Conservation (phyloP, 1,140 invertebrate species). For the Papilio glaucus region DNA sequence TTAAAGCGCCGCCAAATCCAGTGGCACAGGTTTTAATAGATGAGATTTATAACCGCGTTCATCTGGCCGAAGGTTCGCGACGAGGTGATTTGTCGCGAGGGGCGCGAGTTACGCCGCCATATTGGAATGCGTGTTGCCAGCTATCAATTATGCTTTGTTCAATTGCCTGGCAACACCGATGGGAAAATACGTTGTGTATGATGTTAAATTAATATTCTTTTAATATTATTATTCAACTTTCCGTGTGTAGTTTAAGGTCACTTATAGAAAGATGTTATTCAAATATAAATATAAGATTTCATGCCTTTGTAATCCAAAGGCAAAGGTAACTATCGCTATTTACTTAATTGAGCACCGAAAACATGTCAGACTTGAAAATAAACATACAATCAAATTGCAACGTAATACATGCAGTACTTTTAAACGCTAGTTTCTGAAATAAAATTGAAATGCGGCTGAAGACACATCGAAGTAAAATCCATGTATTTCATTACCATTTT, state of each 20-base stretch:
- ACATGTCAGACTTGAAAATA: too few species aligned
- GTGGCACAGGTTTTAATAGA: slow-evolving; percentile 65
- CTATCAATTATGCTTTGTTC: slow-evolving; percentile 38
- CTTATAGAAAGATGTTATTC: neutral
- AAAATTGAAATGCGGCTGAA: too few species aligned
- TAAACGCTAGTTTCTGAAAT: too few species aligned
- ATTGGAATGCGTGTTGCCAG: slow-evolving; percentile 44
- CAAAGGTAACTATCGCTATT: too few species aligned
- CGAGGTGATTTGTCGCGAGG: slow-evolving; percentile 65
- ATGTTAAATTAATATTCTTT: neutral
- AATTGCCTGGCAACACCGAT: neutral
- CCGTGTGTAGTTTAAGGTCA: neutral
- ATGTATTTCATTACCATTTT: too few species aligned
- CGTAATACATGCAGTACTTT: too few species aligned
- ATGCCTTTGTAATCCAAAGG: too few species aligned
- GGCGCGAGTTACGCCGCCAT: slow-evolving; percentile 47
- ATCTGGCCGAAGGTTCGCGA: slow-evolving; percentile 67
- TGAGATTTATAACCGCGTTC: slow-evolving; percentile 72
- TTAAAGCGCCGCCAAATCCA: slow-evolving; percentile 41
- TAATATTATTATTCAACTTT: neutral
- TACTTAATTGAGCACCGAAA: too few species aligned
- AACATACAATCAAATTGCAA: too few species aligned
- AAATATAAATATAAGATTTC: neutral
- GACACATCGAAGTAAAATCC: too few species aligned
- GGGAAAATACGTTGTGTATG: neutral